These are phyloP conservation scores for Philypnodon macrostomus DNA, from an alignment of 2,797 vertebrate genomes.

Conservation along the genomic window DNA sequence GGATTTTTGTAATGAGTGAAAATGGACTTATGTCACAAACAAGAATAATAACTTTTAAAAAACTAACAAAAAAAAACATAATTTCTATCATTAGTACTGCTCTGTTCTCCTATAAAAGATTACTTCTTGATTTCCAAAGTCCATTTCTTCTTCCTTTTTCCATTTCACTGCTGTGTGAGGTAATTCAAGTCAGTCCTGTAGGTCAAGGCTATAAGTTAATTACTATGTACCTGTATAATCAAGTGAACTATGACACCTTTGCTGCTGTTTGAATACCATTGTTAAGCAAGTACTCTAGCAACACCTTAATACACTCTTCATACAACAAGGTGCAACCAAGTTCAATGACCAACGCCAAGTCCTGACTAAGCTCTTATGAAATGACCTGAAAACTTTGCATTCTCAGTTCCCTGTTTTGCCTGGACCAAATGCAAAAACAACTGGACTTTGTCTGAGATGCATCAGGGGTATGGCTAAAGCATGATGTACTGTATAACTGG, in stretches of 20 bases:
- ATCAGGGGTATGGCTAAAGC: too few species aligned
- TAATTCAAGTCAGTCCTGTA: background rate
- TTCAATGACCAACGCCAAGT: background rate
- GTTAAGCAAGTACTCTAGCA: background rate
- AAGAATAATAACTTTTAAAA: too few species aligned
- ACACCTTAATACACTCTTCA: background rate
- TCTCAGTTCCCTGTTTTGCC: background rate
- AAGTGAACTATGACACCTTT: conserved; percentile 9
- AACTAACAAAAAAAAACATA: too few species aligned
- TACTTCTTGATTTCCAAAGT: too few species aligned
- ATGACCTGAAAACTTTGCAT: too few species aligned
- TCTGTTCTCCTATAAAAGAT: too few species aligned
- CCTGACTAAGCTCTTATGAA: too few species aligned
- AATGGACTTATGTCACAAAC: too few species aligned
- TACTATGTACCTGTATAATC: conserved; percentile 19
- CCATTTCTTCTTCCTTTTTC: background rate
- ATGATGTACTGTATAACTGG: background rate
- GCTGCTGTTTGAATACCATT: background rate
- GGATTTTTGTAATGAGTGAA: too few species aligned
- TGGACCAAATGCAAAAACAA: too few species aligned
- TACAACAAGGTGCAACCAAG: background rate
- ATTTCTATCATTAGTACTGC: too few species aligned
- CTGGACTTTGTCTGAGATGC: too few species aligned
- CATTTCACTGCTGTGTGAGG: background rate
- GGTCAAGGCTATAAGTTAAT: background rate